Evolutionary conservation across 2,797 vertebrate species (phyloP).

Genomic region (Phataginus tricuspis): DNA sequence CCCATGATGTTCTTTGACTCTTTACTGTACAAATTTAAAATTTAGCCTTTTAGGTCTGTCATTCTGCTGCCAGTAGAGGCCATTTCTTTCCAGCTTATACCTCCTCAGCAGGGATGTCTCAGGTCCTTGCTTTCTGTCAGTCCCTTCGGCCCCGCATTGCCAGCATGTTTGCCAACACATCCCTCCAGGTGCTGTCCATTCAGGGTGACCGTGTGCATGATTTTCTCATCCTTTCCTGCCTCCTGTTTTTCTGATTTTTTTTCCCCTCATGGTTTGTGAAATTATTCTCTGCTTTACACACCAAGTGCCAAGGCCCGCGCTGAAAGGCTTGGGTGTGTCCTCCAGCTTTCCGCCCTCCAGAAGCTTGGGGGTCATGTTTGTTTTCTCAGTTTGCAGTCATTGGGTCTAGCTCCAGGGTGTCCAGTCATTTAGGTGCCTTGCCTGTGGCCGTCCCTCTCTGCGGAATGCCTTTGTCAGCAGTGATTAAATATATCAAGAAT

Average conservation of each 20-base stretch:
- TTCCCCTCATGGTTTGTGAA: neutral
- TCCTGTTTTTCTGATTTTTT: neutral
- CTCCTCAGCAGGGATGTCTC: neutral
- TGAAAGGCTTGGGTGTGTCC: neutral
- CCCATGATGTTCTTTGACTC: neutral
- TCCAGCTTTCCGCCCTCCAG: neutral
- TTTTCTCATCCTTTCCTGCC: neutral
- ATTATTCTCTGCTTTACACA: neutral
- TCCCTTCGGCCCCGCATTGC: neutral
- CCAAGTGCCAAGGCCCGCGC: accelerated
- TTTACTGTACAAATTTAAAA: accelerated
- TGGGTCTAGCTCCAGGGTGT: neutral
- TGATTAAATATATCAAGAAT: neutral
- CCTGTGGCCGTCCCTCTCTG: neutral
- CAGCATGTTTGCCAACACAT: neutral
- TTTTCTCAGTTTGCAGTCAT: neutral
- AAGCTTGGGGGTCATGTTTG: accelerated
- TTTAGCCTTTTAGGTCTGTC: neutral
- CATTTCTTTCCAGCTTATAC: accelerated
- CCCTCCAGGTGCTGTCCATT: accelerated
- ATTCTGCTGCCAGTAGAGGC: neutral
- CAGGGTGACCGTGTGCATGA: neutral
- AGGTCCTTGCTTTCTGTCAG: accelerated
- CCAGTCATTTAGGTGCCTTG: too few species aligned
- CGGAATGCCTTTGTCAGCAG: neutral